Percentiles rank a stretch among this genome's conserved stretches.
Conservation (phyloP, 2,797 vertebrate genomes). For the Phoebastria nigripes region DNA sequence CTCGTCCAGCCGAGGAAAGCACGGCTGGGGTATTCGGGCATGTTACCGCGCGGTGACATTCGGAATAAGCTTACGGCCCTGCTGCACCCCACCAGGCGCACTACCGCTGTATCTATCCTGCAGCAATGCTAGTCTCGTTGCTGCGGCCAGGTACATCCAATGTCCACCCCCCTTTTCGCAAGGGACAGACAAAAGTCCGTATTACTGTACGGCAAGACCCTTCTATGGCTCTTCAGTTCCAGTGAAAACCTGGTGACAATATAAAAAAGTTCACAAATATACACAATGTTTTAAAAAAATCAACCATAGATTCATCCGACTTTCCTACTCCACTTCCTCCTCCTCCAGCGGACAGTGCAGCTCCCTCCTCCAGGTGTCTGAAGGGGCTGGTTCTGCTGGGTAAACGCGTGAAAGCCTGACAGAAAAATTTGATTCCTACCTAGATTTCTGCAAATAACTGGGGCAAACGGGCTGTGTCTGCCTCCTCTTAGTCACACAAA, state of each 20-base stretch:
- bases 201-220: neutral
- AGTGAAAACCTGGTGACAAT: neutral
- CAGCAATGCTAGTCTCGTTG: neutral
- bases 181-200: accelerated
- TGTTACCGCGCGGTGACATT: accelerated
- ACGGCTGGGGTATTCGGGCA: too few species aligned
- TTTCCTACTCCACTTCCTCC: neutral
- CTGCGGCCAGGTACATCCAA: accelerated
- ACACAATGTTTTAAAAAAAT: accelerated
- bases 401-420: neutral
- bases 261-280: neutral
- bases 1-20: neutral
- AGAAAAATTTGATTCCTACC: neutral
- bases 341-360: neutral
- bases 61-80: neutral
- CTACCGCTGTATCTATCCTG: accelerated
- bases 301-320: neutral
- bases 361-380: neutral
- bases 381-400: neutral
- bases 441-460: neutral
- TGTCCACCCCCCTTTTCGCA: too few species aligned
- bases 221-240: neutral
- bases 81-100: neutral
- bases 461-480: neutral
- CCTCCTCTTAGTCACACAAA: neutral